These are phyloP conservation scores for Falcunculus frontatus DNA, from an alignment of 2,113 vertebrate genomes.

Conservation along the genomic window DNA sequence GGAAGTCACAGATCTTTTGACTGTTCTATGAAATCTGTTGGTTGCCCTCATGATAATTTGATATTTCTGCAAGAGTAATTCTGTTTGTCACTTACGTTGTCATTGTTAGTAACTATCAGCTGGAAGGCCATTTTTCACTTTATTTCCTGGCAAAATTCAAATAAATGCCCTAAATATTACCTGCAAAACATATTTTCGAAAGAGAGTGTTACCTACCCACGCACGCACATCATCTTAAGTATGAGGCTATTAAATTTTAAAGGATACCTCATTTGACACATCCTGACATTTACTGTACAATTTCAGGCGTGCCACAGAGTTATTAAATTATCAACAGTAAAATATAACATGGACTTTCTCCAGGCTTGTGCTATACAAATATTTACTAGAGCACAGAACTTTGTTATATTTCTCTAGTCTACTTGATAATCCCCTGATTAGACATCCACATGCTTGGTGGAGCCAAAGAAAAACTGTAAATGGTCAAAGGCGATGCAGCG, in stretches of 20 bases:
- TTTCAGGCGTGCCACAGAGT: constrained; percentile 64
- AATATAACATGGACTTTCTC: constrained; percentile 65
- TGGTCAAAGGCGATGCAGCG: constrained; percentile 56
- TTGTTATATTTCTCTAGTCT: constrained; percentile 74
- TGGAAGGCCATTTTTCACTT: neutral
- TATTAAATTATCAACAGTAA: constrained; percentile 73
- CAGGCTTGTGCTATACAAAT: constrained; percentile 74
- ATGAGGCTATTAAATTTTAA: constrained; percentile 1
- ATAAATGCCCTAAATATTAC: neutral
- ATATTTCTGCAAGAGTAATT: neutral
- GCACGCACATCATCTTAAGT: neutral
- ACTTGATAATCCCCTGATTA: constrained; percentile 79
- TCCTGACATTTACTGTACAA: constrained; percentile 51
- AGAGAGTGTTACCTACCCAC: neutral
- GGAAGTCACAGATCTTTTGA: constrained; percentile 39
- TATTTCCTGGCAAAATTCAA: neutral
- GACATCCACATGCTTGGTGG: constrained; percentile 61
- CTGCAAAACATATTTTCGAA: neutral
- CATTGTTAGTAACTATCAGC: neutral
- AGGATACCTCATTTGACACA: constrained; percentile 35
- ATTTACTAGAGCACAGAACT: constrained; percentile 72
- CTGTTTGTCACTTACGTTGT: neutral
- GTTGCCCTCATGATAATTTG: neutral
- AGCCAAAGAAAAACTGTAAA: constrained; percentile 65
- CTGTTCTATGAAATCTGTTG: neutral